Base-by-base conservation (phyloP, 2,888 invertebrate genomes). In the Rapana venosa region DNA sequence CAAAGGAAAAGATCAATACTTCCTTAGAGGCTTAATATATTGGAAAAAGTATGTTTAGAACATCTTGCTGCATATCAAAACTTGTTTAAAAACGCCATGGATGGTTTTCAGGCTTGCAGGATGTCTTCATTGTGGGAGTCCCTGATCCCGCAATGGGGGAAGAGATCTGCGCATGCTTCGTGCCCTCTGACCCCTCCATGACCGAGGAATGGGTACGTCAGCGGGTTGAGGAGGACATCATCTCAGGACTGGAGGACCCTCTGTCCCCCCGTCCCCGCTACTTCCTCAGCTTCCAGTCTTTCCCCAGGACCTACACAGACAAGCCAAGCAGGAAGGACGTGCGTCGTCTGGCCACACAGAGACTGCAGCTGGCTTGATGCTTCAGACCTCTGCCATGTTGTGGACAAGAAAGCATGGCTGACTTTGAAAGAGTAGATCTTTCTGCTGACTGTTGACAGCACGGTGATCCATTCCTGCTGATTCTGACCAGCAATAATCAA, bases 101-200 rank as follows among this genome's bases (percentile, higher is more conserved):
- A n/a, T n/a, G n/a, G 30, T 77, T 77, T 13, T 77, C 26, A 83
- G 85, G 77, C 5, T 74, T 90, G 13, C 15, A 35, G 15, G 88
- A 90, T 36, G 90, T 88, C 47, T 35, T 88, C 32, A 86, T 90
- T 22, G 90, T 90, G 15, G 86, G 77, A 85, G 88, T 90, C 13
- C 88, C 88, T 11, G 88, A 90, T 56, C 85, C 58, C 22, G 35
- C 32, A 15, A 47, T 88, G 32, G 32, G 70, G n/a, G 30, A 90
- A 26, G 90, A 90, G 79, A 36, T 90, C 35, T 90, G 90, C 79
- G 90, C 86, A 66, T 90, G 90, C 74, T 36, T 86, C 56, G 77
- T 90, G 5, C 79, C 70, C 56, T 66, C 61, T 56, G 36, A 88
- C 35, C 70, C 66, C 58, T n/a, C 83, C 35, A 26, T 79, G 30